Evolutionary conservation across 2,797 vertebrate genomes (phyloP).

Genomic region (Scolopax bukidnonensis): DNA sequence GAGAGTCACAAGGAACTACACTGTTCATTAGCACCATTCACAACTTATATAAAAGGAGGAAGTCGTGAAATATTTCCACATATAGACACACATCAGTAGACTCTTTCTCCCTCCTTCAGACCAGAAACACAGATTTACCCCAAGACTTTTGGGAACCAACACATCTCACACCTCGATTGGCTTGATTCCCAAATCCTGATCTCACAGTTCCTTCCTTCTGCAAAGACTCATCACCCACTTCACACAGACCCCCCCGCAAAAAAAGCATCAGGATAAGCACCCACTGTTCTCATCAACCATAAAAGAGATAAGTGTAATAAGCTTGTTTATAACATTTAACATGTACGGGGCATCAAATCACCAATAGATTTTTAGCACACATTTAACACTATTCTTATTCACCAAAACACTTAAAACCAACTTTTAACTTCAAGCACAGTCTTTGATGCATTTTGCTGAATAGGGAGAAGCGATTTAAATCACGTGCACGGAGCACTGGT

Average conservation of each 20-base stretch:
- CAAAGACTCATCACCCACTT: neutral
- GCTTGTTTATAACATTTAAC: neutral
- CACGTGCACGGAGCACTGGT: fast-evolving
- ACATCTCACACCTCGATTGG: neutral
- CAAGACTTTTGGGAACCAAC: neutral
- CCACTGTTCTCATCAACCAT: neutral
- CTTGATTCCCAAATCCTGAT: neutral
- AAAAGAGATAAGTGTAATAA: neutral
- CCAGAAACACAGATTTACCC: neutral
- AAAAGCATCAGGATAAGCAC: neutral
- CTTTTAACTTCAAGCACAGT: neutral
- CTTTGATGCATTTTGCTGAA: neutral
- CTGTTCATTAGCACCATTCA: neutral
- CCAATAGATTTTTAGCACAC: neutral
- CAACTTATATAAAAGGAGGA: neutral
- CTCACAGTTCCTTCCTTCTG: neutral
- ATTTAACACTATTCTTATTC: neutral
- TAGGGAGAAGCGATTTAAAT: neutral
- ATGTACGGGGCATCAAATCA: neutral
- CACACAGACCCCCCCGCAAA: neutral
- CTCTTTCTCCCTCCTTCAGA: neutral
- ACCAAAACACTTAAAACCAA: neutral
- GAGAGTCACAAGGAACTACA: neutral
- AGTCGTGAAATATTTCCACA: neutral
- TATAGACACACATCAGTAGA: neutral